phyloP scores from a whole-genome alignment of 2,797 vertebrate species.

The Acanthurus leucopareius region DNA sequence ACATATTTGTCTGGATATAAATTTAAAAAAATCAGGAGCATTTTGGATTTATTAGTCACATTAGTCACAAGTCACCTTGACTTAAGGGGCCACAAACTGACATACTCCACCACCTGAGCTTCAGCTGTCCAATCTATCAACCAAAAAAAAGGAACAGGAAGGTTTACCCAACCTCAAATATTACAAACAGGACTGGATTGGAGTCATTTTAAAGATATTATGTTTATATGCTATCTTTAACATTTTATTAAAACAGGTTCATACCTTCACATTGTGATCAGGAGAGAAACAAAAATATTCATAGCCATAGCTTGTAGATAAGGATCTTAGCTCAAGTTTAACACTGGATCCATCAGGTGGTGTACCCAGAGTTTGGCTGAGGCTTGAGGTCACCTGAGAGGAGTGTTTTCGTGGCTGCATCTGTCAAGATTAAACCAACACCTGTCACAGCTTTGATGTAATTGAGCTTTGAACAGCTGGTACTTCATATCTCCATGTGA shows the following conservation, averaged over 20 bases:
- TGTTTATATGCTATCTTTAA: neutral
- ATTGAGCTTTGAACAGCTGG: constrained; percentile 2
- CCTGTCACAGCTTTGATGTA: constrained; percentile 23
- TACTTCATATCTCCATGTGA: neutral
- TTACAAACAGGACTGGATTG: neutral
- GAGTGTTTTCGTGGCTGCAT: constrained; percentile 3
- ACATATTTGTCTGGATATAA: no score
- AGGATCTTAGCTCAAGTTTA: neutral
- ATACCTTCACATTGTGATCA: neutral
- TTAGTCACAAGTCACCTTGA: no score
- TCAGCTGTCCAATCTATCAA: neutral
- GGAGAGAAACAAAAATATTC: neutral
- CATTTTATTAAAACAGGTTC: neutral
- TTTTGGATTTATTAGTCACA: no score
- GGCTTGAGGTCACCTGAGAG: constrained; percentile 21
- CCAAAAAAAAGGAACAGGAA: neutral
- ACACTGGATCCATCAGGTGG: constrained; percentile 17
- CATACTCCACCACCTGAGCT: constrained; percentile 3
- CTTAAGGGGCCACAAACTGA: neutral
- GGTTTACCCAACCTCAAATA: neutral
- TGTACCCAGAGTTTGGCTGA: constrained; percentile 9
- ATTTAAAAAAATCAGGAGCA: no score
- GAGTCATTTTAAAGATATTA: neutral
- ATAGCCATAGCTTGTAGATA: neutral
- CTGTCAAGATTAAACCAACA: constrained; percentile 23